Evolutionary conservation across 2,797 vertebrate genomes (phyloP).

Genomic region (Pipistrellus pipistrellus): DNA sequence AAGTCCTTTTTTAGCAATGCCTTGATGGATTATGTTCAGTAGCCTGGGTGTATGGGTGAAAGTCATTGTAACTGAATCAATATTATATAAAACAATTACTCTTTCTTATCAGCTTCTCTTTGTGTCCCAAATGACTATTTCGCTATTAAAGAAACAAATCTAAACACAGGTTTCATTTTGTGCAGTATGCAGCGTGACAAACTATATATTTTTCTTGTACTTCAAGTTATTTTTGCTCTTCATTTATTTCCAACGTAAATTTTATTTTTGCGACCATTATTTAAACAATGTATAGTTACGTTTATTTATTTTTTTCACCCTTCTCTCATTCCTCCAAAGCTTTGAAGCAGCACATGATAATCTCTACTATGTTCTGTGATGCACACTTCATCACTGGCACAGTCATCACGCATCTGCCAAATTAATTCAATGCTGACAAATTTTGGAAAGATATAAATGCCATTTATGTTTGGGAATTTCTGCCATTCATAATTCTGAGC

Average conservation of each 20-base stretch:
- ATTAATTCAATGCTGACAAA: slow-evolving; percentile 52
- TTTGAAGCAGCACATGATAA: slow-evolving; percentile 17
- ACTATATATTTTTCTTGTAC: background rate
- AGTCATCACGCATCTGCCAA: slow-evolving; percentile 54
- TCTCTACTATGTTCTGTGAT: background rate
- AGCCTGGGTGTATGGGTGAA: background rate
- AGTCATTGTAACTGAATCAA: slow-evolving; percentile 62
- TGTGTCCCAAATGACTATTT: slow-evolving; percentile 63
- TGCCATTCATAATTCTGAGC: slow-evolving; percentile 53
- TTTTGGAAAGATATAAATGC: slow-evolving; percentile 58
- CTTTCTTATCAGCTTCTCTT: slow-evolving; percentile 49
- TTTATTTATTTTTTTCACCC: background rate
- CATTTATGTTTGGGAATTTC: slow-evolving; percentile 64
- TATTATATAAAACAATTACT: slow-evolving; percentile 53
- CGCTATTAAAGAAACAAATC: slow-evolving; percentile 46
- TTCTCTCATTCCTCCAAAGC: slow-evolving; percentile 28
- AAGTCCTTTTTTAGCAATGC: slow-evolving; percentile 55
- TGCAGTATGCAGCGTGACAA: background rate
- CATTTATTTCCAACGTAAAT: slow-evolving; percentile 28
- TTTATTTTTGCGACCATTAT: slow-evolving; percentile 52
- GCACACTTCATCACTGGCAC: background rate
- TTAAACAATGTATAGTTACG: background rate
- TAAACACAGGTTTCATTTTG: background rate
- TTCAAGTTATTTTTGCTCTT: slow-evolving; percentile 58
- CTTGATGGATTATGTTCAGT: slow-evolving; percentile 63